Conservation (phyloP, 2,113 vertebrate genomes). For the Campylomormyrus numenius region DNA sequence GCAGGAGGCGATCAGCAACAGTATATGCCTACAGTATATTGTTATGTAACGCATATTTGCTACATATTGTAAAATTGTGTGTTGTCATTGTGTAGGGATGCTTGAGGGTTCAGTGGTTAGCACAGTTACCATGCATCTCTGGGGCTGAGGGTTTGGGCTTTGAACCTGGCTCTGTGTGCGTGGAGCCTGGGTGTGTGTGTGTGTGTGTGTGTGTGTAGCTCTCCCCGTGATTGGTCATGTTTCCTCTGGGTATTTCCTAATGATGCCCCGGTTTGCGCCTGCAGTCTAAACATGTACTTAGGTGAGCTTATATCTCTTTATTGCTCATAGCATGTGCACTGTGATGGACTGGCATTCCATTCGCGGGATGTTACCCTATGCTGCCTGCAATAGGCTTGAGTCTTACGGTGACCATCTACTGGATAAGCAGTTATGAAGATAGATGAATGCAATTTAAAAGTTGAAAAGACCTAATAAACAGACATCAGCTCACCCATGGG, state of each 20-base stretch:
- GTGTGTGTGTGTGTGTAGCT: neutral
- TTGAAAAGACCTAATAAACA: neutral
- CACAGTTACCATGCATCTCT: neutral
- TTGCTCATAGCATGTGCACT: neutral
- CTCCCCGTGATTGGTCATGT: neutral
- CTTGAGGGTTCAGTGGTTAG: neutral
- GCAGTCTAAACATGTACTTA: neutral
- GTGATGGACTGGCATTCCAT: neutral
- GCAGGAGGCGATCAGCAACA: neutral
- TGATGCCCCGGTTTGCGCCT: neutral
- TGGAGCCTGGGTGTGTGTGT: neutral
- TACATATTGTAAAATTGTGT: neutral
- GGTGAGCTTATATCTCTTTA: neutral
- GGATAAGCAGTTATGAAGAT: neutral
- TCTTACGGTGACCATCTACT: neutral
- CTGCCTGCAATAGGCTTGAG: neutral
- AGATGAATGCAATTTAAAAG: neutral
- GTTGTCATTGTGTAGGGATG: neutral
- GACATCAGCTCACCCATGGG: neutral
- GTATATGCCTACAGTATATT: neutral
- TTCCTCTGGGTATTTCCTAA: neutral
- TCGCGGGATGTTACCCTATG: neutral
- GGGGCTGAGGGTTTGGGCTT: neutral
- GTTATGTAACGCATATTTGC: neutral
- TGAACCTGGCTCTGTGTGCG: neutral